These are phyloP conservation scores for Chaetodon trifascialis DNA, from an alignment of 2,113 vertebrate species.

Conservation along the genomic window DNA sequence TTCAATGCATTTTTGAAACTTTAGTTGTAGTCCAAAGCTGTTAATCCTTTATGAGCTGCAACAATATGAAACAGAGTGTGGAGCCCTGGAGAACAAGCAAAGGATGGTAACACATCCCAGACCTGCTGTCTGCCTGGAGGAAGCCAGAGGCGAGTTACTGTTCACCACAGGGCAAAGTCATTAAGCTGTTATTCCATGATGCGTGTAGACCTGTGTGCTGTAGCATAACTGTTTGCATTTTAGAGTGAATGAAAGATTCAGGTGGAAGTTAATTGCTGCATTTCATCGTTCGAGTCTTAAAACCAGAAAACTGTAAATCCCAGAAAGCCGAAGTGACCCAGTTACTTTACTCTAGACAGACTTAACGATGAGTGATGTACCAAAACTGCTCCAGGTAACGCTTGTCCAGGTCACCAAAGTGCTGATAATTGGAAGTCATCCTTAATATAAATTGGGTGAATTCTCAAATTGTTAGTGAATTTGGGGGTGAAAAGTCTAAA, in stretches of 20 bases:
- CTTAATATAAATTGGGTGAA: neutral
- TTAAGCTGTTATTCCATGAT: conserved; percentile 13
- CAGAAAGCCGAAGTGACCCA: too few relatives aligned
- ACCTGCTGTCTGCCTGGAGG: conserved; percentile 53
- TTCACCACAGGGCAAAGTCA: conserved; percentile 28
- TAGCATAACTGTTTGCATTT: neutral
- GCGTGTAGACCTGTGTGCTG: too few relatives aligned
- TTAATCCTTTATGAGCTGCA: conserved; percentile 5
- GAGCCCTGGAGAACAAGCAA: conserved; percentile 38
- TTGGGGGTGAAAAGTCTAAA: neutral
- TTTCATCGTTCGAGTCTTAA: neutral
- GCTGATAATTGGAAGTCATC: neutral
- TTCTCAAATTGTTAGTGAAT: neutral
- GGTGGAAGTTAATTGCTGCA: neutral
- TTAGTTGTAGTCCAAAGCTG: conserved; percentile 20
- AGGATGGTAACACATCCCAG: conserved; percentile 21
- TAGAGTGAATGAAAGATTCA: neutral
- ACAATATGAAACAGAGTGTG: neutral
- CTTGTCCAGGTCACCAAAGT: neutral
- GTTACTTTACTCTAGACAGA: neutral
- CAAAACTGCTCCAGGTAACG: neutral
- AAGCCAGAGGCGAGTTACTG: conserved; percentile 44
- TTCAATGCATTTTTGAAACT: conserved; percentile 15
- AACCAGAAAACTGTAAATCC: too few relatives aligned
- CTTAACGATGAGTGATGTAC: neutral